Conservation (phyloP, 2,113 vertebrate genomes). For the Excalfactoria chinensis region DNA sequence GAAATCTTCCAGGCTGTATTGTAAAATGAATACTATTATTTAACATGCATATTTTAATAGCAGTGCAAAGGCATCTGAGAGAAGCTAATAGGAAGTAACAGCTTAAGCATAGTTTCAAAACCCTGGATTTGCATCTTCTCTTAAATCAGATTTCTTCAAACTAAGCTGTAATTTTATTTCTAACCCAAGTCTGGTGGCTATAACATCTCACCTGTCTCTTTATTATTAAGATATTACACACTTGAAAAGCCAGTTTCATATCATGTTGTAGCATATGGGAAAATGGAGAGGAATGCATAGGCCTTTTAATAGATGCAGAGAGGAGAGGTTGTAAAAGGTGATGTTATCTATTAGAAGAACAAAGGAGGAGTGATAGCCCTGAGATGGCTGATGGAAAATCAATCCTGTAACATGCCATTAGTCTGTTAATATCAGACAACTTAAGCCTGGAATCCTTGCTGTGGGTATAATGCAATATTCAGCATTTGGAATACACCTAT, state of each 20-base stretch:
- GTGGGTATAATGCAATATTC: slow-evolving; percentile 9
- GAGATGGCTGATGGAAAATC: slow-evolving; percentile 44
- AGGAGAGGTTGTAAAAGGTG: slow-evolving; percentile 12
- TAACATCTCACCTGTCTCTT: neutral
- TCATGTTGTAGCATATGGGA: neutral
- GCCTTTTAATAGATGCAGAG: neutral
- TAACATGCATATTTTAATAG: slow-evolving; percentile 37
- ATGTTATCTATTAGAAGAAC: slow-evolving; percentile 57
- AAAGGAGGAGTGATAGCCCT: slow-evolving; percentile 52
- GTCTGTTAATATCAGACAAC: slow-evolving; percentile 41
- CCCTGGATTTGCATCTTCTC: neutral
- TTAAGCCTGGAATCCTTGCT: slow-evolving; percentile 39
- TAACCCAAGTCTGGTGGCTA: neutral
- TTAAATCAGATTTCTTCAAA: neutral
- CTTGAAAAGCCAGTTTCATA: neutral
- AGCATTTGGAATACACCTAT: neutral
- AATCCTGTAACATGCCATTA: slow-evolving; percentile 53
- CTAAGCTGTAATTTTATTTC: neutral
- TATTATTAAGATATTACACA: neutral
- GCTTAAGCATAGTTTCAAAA: neutral
- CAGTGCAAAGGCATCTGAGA: neutral
- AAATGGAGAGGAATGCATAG: neutral
- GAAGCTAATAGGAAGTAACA: slow-evolving; percentile 48
- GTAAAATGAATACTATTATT: slow-evolving; percentile 25
- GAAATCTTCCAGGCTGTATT: slow-evolving; percentile 22